Percentiles rank a stretch among this genome's conserved stretches.
phyloP scores from a whole-genome alignment of 37 sponge, comb jelly and placozoan genomes.

The Aphrocallistes beatrix region DNA sequence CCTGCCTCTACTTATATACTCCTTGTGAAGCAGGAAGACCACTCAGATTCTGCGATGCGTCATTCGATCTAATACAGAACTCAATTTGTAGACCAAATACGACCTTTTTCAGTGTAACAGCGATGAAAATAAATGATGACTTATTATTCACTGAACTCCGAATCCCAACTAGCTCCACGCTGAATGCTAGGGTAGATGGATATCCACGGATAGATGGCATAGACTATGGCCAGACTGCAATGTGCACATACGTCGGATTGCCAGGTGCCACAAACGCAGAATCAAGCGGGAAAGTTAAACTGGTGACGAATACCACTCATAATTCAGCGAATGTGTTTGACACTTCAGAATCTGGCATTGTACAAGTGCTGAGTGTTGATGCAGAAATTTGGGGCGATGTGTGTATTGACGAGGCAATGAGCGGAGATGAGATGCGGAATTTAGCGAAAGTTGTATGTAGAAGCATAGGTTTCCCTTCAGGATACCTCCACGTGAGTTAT shows the following conservation, averaged over 20 bases:
- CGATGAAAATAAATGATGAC: neutral
- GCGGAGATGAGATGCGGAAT: neutral
- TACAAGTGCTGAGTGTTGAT: neutral
- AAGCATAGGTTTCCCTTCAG: neutral
- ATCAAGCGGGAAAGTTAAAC: neutral
- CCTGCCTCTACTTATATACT: neutral
- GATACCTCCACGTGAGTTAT: neutral
- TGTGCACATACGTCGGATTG: constrained; percentile 2
- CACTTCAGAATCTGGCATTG: neutral
- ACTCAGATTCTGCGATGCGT: neutral
- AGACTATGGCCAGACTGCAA: neutral
- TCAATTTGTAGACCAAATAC: neutral
- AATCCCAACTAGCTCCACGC: neutral
- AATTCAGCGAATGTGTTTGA: neutral
- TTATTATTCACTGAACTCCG: neutral
- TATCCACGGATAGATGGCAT: neutral
- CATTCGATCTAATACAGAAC: neutral
- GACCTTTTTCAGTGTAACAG: neutral
- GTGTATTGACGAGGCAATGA: neutral
- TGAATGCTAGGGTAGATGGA: neutral
- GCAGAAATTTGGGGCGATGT: constrained; percentile 11
- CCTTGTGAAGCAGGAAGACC: neutral
- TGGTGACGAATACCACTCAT: neutral
- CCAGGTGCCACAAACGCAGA: neutral
- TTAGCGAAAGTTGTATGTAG: neutral